Base-by-base conservation (phyloP, 2,797 vertebrate genomes). In the Typhlichthys subterraneus region DNA sequence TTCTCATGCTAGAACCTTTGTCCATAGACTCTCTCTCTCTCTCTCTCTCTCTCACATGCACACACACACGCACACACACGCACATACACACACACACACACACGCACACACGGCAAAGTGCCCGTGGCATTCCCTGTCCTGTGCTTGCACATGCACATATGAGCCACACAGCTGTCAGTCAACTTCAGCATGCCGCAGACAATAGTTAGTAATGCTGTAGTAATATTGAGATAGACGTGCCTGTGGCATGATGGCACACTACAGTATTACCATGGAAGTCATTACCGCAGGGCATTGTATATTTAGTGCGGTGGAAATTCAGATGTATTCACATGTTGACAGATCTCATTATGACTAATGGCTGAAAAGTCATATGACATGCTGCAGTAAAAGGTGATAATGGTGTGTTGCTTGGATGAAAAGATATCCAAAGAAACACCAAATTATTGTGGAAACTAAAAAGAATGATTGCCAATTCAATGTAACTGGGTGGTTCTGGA, bases 131-230 rank as follows among this genome's bases (percentile, higher is more conserved):
- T 67, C 70, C 61, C 52, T 3, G 8, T 55, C 79, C 70, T 61
- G 63, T 53, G 53, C 71, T 70, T 72, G 46, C 69, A 58, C 63
- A 54, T 63, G 59, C 12, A 60, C 69, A 58, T 12, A 1, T 59
- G 4, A 62, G 4, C 23, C 23, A 57, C 31, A 0, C 87, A 86
- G 79, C 81, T 85, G 82, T 88, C 87, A 85, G 51, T 87, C 78
- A 85, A 45, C 54, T 50, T 12, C 4, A 0, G 59, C 81, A 58
- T 11, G 69, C 65, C 82, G 84, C 80, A 73, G 55, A 78, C 70
- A 85, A 85, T 85, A 71, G 70, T 67, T 57, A 2, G 49, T 62
- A 48, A 6, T 12, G 3, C 23, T 29, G 23, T 29, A 12, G n/a
- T n/a, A 48, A n/a, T 65, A 38, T 57, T 56, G 49, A 72, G 64